These are phyloP conservation scores for Drosophila incognita DNA, from an alignment of 2,888 invertebrate species.

Conservation along the genomic window DNA sequence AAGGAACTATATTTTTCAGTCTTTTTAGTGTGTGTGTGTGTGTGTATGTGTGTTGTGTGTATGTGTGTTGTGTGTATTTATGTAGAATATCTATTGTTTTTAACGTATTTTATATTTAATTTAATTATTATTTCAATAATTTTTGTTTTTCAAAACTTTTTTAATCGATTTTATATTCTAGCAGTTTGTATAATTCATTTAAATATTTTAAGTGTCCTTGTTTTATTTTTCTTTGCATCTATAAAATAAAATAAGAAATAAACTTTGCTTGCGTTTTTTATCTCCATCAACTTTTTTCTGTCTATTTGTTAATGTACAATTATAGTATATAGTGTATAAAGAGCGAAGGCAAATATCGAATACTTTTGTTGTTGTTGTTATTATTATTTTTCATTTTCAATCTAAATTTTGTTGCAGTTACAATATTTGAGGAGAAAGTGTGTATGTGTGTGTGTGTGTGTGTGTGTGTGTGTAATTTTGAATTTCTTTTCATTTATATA, in stretches of 20 bases:
- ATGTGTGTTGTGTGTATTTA: slow-evolving; percentile 57
- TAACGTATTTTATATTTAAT: slow-evolving; percentile 55
- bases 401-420: slow-evolving; percentile 66
- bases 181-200: slow-evolving; percentile 72
- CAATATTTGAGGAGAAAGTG: slow-evolving; percentile 45
- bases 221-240: slow-evolving; percentile 46
- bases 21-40: slow-evolving; percentile 83
- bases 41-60: slow-evolving; percentile 60
- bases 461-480: slow-evolving; percentile 23
- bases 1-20: slow-evolving; percentile 86
- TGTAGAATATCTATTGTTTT: slow-evolving; percentile 78
- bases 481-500: slow-evolving; percentile 10
- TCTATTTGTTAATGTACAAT: slow-evolving; percentile 7
- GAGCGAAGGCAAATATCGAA: slow-evolving; percentile 79
- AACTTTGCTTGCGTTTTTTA: slow-evolving; percentile 39
- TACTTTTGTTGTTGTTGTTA: slow-evolving; percentile 70
- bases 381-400: slow-evolving; percentile 37
- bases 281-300: slow-evolving; percentile 10
- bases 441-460: slow-evolving; percentile 20
- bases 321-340: slow-evolving; percentile 53
- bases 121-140: slow-evolving; percentile 43
- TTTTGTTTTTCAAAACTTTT: slow-evolving; percentile 35
- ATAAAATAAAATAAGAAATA: slow-evolving; percentile 47
- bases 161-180: slow-evolving; percentile 51
- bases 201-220: slow-evolving; percentile 63